Base-by-base conservation (phyloP, 1,140 invertebrate genomes). In the Diachasma alloeum region DNA sequence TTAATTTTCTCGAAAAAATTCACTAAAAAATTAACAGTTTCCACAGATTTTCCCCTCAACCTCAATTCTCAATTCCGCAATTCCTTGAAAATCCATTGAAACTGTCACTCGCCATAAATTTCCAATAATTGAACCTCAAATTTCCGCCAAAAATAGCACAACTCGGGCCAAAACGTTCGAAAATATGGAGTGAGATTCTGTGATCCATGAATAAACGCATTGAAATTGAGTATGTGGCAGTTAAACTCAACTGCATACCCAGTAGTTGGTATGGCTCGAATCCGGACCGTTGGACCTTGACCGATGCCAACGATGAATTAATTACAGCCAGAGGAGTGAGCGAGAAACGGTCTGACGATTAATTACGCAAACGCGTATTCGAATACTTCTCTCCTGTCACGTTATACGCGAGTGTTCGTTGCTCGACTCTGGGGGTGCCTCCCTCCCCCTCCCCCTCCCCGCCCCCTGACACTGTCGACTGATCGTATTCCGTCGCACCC, bases 331-430 rank as follows among this genome's bases (percentile, higher is more conserved):
- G 19, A 71, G 67, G 68, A 71, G 44, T 19, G 13, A 67, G 67
- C n/a, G 71, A 46, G 37, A 48, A 77, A 79, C 72, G 70, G 48
- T 44, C 48, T 36, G 70, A 71, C 78, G 69, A 79, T 79, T 79
- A 79, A 79, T 79, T 79, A 79, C 75, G 78, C 78, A 79, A 79
- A 79, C 75, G 78, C 78, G 78, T 77, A 79, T 79, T 79, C 75
- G 72, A 77, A 79, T 75, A 79, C 63, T 77, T 72, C 75, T 74
- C 59, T 17, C 22, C 39, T 42, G 24, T 53, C 24, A 72, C 48
- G 17, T 48, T 48, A 17, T 9, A 24, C 31, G 37, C 70, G 42
- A 15, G 46, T 48, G 48, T 48, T 11, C 1, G 46, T 15, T 37
- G 37, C 71, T 8, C 53, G 31, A 56, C 71, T 22, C 67, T 13